Evolutionary conservation across 2,113 vertebrate genomes (phyloP).

Genomic region (Beaufortia kweichowensis): DNA sequence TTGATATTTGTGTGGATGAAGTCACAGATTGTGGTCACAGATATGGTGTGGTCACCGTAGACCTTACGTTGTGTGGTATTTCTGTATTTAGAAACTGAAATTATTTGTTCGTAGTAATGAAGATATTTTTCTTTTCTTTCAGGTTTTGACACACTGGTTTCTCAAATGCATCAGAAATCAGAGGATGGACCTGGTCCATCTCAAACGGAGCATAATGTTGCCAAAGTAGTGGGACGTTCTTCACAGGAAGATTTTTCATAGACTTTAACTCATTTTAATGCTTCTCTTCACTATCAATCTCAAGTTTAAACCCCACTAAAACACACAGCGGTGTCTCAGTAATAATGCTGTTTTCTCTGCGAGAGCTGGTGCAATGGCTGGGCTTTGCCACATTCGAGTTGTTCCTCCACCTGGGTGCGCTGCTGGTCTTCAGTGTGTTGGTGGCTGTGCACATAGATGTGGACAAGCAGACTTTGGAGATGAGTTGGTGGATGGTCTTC

Average conservation of each 20-base stretch:
- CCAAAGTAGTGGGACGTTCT: conserved; percentile 17
- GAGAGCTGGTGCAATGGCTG: conserved; percentile 95
- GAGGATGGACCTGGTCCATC: conserved; percentile 1
- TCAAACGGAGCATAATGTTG: conserved; percentile 12
- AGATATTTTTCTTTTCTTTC: neutral
- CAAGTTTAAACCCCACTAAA: too few relatives aligned
- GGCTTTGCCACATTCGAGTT: conserved; percentile 96
- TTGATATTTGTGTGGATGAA: neutral
- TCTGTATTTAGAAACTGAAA: too few relatives aligned
- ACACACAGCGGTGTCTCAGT: neutral
- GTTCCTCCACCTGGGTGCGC: conserved; percentile 85
- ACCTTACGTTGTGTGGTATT: neutral
- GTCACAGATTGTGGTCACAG: too few relatives aligned
- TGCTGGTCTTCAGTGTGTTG: conserved; percentile 87
- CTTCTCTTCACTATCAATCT: neutral
- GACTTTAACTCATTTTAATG: neutral
- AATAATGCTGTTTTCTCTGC: conserved; percentile 90
- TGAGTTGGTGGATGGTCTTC: conserved; percentile 95
- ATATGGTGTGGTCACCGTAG: neutral
- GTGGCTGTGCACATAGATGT: conserved; percentile 85
- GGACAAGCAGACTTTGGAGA: conserved; percentile 72
- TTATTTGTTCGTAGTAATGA: neutral
- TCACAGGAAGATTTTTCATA: conserved; percentile 17
- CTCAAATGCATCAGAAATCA: neutral
- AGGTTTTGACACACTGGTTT: neutral